These are phyloP conservation scores for Amphilophus citrinellus DNA, from an alignment of 2,113 vertebrate species.

Conservation along the genomic window DNA sequence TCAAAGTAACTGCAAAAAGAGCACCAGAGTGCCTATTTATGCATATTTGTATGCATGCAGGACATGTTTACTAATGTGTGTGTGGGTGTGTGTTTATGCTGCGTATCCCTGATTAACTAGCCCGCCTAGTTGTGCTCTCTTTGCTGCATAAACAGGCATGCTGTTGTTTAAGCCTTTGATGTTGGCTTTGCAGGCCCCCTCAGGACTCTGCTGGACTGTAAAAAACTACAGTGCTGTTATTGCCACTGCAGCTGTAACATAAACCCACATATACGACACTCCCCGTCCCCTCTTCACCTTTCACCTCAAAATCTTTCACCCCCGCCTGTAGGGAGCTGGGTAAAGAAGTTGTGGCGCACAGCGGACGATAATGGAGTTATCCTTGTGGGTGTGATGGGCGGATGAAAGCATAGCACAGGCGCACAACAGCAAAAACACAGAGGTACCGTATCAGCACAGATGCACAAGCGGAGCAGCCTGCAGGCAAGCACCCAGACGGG, in stretches of 20 bases:
- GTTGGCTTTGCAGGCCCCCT: slow-evolving; percentile 37
- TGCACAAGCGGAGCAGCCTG: slow-evolving; percentile 28
- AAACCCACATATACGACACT: slow-evolving; percentile 32
- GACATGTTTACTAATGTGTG: slow-evolving; percentile 7
- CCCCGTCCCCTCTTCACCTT: slow-evolving; percentile 22
- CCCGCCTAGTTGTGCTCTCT: slow-evolving; percentile 26
- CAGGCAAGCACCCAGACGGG: slow-evolving; percentile 30
- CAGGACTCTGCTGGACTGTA: slow-evolving; percentile 39
- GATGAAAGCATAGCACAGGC: neutral
- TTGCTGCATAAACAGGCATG: slow-evolving; percentile 44
- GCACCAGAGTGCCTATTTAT: slow-evolving; percentile 14
- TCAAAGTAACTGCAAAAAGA: slow-evolving; percentile 23
- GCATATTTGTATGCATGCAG: slow-evolving; percentile 17
- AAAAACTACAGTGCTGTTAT: slow-evolving; percentile 46
- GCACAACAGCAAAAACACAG: neutral
- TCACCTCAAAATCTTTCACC: slow-evolving; percentile 48
- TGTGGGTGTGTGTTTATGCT: slow-evolving; percentile 30
- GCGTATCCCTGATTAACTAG: slow-evolving; percentile 29
- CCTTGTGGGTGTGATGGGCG: slow-evolving; percentile 25
- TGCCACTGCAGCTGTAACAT: slow-evolving; percentile 50
- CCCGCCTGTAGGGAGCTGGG: neutral
- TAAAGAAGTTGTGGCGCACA: neutral
- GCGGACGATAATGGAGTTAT: slow-evolving; percentile 42
- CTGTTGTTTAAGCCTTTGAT: slow-evolving; percentile 60
- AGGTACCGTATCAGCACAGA: slow-evolving; percentile 8